Evolutionary conservation across 2,888 invertebrate genomes (phyloP), one percentile per base, ranked within the genome.

Genomic region (Platycheirus rosarum): DNA sequence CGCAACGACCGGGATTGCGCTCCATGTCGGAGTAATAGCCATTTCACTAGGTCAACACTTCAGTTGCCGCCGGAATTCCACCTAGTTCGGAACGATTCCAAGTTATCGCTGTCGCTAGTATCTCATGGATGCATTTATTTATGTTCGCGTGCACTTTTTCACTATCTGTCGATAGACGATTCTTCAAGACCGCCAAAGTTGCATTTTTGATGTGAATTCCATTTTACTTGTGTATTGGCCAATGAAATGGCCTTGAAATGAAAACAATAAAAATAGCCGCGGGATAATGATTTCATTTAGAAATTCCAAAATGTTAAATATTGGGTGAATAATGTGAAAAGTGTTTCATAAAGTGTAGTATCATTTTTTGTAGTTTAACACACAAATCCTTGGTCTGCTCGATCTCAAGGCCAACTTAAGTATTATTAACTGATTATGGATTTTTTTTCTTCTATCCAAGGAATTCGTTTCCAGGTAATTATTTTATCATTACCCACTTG

Each of bases 31-130:
- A 80, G 76, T 82, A 77, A 82, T 66, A 68, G 71, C 66, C 62
- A 77, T 77, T 73, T 76, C 77, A 77, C 73, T 71, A 82, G 77
- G 66, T 82, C 82, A 82, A 82, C 82, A 68, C 68, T 57, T 57
- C 63, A 82, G 82, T 82, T 82, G 57, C 71, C 77, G 77, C 77
- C 68, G 77, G 63, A 73, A 77, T 77, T 62, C 63, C 82, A 77
- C 48, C 62, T 55, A 49, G 71, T 60, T 63, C 77, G 82, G 82
- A 77, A 48, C 51, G 66, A 42, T 44, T 55, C 14, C 35, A 60
- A 26, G 37, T 18, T 44, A 42, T 60, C 42, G 40, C 29, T 44
- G 29, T 60, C 42, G 40, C 29, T 29, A 18, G 8, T 44, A 29
- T 60, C 29, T 60, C 29, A 42, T 16, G n/a, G 16, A 42, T 57